These are phyloP conservation scores for Guaruba guarouba DNA, from an alignment of 2,113 vertebrate species.

Conservation along the genomic window DNA sequence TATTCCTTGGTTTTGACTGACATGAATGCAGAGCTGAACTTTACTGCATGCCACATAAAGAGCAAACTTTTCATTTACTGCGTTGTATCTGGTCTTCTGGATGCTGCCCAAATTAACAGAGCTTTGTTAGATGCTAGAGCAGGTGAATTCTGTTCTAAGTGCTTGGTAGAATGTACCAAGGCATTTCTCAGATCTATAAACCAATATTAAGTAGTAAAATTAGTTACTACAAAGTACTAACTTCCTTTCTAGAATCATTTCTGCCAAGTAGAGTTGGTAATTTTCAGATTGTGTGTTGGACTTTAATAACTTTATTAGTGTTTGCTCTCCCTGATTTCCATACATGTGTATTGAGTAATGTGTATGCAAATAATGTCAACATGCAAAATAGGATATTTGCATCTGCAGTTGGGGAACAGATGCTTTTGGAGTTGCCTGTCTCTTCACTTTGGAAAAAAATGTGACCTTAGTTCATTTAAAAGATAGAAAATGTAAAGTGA, in stretches of 20 bases:
- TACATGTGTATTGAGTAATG: not conserved
- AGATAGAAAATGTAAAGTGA: not conserved
- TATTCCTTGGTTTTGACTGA: not conserved
- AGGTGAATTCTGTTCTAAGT: not conserved
- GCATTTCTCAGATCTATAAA: not conserved
- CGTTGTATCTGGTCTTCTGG: not conserved
- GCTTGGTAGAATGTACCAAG: fast-evolving
- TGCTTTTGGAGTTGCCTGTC: not conserved
- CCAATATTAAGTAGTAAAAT: not conserved
- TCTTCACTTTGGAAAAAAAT: not conserved
- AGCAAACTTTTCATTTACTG: not conserved
- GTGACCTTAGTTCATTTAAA: not conserved
- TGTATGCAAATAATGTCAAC: not conserved
- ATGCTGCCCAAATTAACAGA: not conserved
- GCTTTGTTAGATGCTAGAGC: not conserved
- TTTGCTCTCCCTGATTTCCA: not conserved
- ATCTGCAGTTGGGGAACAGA: not conserved
- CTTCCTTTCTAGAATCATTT: not conserved
- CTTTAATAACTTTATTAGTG: not conserved
- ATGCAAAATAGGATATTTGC: not conserved
- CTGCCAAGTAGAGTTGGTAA: not conserved
- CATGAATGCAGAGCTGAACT: not conserved
- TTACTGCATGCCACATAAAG: not conserved
- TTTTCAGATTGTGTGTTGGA: not conserved
- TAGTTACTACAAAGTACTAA: not conserved